Base-by-base conservation (phyloP, 2,888 invertebrate species). In the Cosmopolites sordidus region DNA sequence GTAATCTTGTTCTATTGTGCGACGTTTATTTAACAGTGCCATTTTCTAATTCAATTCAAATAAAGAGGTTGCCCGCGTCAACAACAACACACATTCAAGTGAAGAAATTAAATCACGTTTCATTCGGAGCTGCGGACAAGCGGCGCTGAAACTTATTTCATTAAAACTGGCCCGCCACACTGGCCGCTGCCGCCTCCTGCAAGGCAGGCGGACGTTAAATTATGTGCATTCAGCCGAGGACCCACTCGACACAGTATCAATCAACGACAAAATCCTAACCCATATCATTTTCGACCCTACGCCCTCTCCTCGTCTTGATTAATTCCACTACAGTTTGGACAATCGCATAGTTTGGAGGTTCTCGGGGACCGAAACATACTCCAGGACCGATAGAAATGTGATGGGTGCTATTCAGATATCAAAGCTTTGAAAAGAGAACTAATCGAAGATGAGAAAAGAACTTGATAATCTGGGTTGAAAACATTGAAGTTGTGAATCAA, bases 261-360 rank as follows among this genome's bases (percentile, higher is more conserved):
- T 56, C 56, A 56, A 55, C 44, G 54, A 54, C 54, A 54, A 46
- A 50, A 40, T 43, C 39, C 40, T 40, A 40, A 56, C 56, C 56
- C 56, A 48, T 51, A 56, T 56, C 56, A 56, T 51, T 51, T 56
- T 41, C 48, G 22, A 16, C 38, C n/a, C 17, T 11, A 33, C 11
- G 29, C 45, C 15, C 40, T 46, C 33, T 47, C 43, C 18, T 42
- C 43, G 41, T 42, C 18, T 51, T 51, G 51, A 55, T 51, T 55
- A 55, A 51, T 51, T 50, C 40, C 29, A 52, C 48, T 47, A 42
- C 41, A 3, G 9, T 4, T 37, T 37, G 11, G 9, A 40, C 16
- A 40, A 40, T 40, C 40, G 40, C 40, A 15, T 15, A 40, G 40
- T 40, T 40, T 37, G 4, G 14, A n/a, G 22, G n/a, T n/a, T n/a